A percentile compares a stretch with the other conserved stretches of the same genome.
Conservation (phyloP, 2,797 vertebrate species). For the Amphiprion clarkii region DNA sequence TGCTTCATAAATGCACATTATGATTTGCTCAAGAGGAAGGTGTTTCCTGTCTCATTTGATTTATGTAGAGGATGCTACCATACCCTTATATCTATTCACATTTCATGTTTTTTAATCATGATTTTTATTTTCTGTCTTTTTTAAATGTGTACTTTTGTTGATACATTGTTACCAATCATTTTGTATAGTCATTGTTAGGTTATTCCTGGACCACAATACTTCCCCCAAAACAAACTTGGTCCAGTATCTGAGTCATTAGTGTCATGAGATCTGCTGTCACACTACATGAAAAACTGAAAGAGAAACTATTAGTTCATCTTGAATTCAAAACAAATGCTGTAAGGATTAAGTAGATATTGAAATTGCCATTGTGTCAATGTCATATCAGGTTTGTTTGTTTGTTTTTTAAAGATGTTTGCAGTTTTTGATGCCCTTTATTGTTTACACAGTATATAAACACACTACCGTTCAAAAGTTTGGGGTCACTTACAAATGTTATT, state of each 20-base stretch:
- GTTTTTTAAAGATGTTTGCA: too few species aligned
- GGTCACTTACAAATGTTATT: too few species aligned
- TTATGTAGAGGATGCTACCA: neutral
- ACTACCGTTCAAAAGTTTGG: too few species aligned
- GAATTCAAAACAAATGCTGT: conserved; percentile 6
- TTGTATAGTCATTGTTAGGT: neutral
- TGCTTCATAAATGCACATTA: neutral
- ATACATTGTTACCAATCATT: neutral
- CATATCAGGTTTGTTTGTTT: too few species aligned
- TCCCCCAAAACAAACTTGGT: conserved; percentile 15
- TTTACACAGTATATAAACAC: too few species aligned
- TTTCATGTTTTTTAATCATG: neutral
- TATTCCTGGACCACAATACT: conserved; percentile 5
- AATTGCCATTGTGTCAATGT: too few species aligned
- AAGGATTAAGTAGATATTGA: neutral
- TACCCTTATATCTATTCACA: neutral
- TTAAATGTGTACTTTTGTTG: neutral
- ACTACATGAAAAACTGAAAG: conserved; percentile 34
- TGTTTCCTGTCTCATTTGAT: neutral
- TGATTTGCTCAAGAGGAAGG: conserved; percentile 24
- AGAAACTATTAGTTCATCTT: conserved; percentile 31
- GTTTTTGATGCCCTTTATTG: too few species aligned
- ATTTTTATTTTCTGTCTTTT: neutral
- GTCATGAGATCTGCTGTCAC: conserved; percentile 63
- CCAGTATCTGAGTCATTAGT: conserved; percentile 11